Evolutionary conservation across 2,113 vertebrate species (phyloP).

Genomic region (Vicugna pacos): DNA sequence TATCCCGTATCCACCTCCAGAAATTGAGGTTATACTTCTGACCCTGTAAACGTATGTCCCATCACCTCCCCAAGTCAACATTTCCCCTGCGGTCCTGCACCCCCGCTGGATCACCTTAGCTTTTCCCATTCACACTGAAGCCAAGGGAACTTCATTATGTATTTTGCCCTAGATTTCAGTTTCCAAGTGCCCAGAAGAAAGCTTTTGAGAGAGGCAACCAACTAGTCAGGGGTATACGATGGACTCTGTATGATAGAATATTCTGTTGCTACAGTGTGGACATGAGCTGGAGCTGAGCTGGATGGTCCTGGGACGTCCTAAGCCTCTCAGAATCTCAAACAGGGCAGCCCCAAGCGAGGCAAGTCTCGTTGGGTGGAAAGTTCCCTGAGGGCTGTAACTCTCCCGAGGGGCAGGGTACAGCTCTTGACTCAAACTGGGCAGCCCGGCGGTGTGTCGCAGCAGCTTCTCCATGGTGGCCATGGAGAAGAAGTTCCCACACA

Average conservation of each 20-base stretch:
- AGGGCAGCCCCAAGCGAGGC: neutral
- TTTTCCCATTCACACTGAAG: neutral
- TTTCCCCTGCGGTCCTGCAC: neutral
- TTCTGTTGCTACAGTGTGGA: too few species aligned
- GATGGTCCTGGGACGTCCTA: neutral
- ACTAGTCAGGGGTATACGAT: too few species aligned
- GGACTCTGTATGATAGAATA: too few species aligned
- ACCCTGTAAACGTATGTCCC: neutral
- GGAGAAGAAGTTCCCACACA: neutral
- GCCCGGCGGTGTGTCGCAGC: fast-evolving
- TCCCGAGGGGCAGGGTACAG: neutral
- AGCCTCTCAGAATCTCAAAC: neutral
- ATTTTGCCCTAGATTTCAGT: neutral
- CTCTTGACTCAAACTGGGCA: neutral
- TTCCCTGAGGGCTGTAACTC: neutral
- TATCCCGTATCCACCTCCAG: too few species aligned
- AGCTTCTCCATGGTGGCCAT: neutral
- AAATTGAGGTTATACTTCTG: neutral
- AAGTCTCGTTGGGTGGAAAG: fast-evolving
- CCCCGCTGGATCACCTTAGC: neutral
- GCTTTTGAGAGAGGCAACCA: neutral
- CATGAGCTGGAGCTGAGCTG: too few species aligned
- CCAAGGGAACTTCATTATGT: neutral
- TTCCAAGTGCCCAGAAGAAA: neutral
- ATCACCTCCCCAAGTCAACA: neutral